Conservation (phyloP, 53 echinoderm and acorn worm genomes). For the Mesocentrotus franciscanus region DNA sequence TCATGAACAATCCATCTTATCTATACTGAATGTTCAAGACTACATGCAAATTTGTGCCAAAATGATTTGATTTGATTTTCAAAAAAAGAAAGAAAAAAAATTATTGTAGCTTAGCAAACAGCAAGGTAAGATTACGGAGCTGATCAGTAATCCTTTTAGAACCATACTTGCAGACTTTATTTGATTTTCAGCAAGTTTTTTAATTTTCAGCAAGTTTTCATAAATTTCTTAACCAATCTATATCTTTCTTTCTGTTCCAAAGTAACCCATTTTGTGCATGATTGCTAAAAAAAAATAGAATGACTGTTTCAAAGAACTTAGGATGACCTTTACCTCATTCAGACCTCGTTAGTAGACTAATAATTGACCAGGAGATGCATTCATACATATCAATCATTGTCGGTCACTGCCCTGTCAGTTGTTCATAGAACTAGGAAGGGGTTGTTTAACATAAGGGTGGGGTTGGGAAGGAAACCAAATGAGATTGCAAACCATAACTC, state of each 20-base stretch:
- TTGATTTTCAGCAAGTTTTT: neutral
- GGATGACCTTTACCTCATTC: neutral
- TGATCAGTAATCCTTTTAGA: too few species aligned
- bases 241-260: neutral
- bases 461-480: neutral
- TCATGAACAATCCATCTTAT: too few species aligned
- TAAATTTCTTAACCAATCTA: neutral
- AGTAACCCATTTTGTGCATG: neutral
- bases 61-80: too few species aligned
- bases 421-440: neutral
- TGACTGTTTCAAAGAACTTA: neutral
- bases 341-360: neutral
- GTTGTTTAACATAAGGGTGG: neutral
- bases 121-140: too few species aligned
- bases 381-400: neutral
- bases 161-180: too few species aligned
- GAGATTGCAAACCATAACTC: neutral
- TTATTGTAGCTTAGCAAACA: too few species aligned
- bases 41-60: too few species aligned
- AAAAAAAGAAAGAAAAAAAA: too few species aligned
- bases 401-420: neutral
- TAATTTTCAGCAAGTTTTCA: neutral
- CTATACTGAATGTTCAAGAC: too few species aligned
- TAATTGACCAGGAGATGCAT: neutral
- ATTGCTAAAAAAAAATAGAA: neutral